Evolutionary conservation across 2,797 vertebrate species (phyloP).

Genomic region (Hafferia zeledoni): DNA sequence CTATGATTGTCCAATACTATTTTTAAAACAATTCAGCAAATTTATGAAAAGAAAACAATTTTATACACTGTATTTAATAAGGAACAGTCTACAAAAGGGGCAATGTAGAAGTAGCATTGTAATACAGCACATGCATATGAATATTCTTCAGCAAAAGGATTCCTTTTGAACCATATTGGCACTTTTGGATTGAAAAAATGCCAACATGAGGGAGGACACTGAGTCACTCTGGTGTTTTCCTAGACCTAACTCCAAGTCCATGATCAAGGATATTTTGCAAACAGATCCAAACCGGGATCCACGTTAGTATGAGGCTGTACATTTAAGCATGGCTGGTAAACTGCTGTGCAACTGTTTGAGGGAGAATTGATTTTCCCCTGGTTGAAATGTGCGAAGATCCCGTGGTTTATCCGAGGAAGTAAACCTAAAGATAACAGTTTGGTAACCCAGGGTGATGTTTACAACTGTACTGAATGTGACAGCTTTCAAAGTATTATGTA

Average conservation of each 20-base stretch:
- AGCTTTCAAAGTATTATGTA: conserved; percentile 81
- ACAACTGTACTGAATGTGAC: conserved; percentile 77
- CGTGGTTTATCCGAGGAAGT: conserved; percentile 28
- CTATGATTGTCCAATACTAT: background rate
- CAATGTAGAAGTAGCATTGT: background rate
- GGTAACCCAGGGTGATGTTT: conserved; percentile 79
- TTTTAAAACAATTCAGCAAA: background rate
- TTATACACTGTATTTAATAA: background rate
- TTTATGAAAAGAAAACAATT: background rate
- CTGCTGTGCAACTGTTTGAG: conserved; percentile 23
- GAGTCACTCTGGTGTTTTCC: background rate
- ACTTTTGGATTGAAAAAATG: background rate
- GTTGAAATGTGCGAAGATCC: conserved; percentile 52
- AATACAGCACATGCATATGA: background rate
- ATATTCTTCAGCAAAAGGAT: background rate
- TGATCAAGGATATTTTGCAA: background rate
- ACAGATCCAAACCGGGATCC: background rate
- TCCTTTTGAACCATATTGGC: background rate
- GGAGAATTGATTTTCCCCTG: conserved; percentile 56
- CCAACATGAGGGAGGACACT: background rate
- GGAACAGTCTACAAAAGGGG: background rate
- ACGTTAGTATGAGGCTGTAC: background rate
- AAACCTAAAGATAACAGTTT: conserved; percentile 72
- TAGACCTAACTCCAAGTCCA: background rate
- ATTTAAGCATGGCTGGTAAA: background rate